A percentile compares a stretch with the other conserved stretches of the same genome.
Evolutionary conservation across 2,113 vertebrate species (phyloP).

Genomic region (Cryptotis parvus): DNA sequence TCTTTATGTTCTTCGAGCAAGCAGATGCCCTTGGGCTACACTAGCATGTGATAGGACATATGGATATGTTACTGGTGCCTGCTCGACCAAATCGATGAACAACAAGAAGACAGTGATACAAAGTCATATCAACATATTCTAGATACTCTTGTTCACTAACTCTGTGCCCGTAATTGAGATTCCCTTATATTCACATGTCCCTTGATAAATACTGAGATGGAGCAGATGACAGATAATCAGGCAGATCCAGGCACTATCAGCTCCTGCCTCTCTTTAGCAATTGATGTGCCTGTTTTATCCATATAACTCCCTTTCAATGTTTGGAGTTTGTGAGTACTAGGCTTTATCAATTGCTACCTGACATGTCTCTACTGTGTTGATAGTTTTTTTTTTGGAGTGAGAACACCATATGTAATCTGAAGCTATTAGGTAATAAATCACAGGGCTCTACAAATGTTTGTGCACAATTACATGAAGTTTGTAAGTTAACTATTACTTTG

Average conservation of each 20-base stretch:
- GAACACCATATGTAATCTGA: conserved; percentile 1
- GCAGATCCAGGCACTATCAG: not conserved
- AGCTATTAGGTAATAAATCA: not conserved
- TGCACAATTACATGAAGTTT: conserved; percentile 2
- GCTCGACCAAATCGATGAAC: too few relatives aligned
- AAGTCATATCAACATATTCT: not conserved
- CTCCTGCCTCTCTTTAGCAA: not conserved
- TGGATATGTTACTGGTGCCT: too few relatives aligned
- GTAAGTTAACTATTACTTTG: not conserved
- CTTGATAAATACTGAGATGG: not conserved
- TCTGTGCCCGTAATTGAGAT: not conserved
- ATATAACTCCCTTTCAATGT: not conserved
- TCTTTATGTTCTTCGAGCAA: too few relatives aligned
- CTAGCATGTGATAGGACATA: too few relatives aligned
- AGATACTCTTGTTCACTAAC: not conserved
- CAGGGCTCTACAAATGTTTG: not conserved
- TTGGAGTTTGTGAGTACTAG: not conserved
- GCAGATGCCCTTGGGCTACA: too few relatives aligned
- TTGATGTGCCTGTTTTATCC: not conserved
- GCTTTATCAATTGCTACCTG: not conserved
- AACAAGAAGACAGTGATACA: too few relatives aligned
- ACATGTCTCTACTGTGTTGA: not conserved
- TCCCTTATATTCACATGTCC: not conserved
- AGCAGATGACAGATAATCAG: not conserved
- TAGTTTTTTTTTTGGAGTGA: conserved; percentile 7